These are phyloP conservation scores for Sparus aurata DNA, from an alignment of 2,797 vertebrate genomes.

Conservation along the genomic window DNA sequence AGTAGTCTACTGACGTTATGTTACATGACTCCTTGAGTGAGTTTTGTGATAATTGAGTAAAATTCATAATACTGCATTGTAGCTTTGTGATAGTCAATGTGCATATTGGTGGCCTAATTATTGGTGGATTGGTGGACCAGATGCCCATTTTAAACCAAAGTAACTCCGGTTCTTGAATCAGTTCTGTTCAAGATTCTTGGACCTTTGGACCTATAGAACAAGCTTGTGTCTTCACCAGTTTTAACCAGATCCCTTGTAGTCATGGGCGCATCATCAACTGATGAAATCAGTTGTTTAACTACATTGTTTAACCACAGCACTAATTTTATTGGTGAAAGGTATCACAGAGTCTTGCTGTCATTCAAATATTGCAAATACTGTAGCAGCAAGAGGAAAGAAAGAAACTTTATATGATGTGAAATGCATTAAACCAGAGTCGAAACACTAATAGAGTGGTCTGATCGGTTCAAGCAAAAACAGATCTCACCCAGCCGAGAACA, in stretches of 20 bases:
- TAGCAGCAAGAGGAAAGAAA: background rate
- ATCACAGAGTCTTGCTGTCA: background rate
- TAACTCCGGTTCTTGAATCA: too few relatives aligned
- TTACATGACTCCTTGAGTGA: background rate
- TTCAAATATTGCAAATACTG: background rate
- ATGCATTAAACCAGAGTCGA: background rate
- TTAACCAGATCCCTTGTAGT: too few relatives aligned
- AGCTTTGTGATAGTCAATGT: background rate
- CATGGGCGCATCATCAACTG: too few relatives aligned
- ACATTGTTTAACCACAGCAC: background rate
- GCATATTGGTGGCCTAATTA: conserved; percentile 4
- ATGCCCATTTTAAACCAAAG: too few relatives aligned
- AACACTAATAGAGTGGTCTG: background rate
- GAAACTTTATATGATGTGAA: background rate
- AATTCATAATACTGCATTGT: background rate
- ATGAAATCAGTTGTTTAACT: too few relatives aligned
- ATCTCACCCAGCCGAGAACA: too few relatives aligned
- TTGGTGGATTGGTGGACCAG: conserved; percentile 1
- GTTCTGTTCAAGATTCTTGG: too few relatives aligned
- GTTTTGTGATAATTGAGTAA: background rate
- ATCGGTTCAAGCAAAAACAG: too few relatives aligned
- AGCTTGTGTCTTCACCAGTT: too few relatives aligned
- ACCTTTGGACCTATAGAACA: too few relatives aligned
- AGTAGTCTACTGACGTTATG: background rate
- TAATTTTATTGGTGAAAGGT: background rate